Base-by-base conservation (phyloP, 2,797 vertebrate species). In the Ara ararauna region DNA sequence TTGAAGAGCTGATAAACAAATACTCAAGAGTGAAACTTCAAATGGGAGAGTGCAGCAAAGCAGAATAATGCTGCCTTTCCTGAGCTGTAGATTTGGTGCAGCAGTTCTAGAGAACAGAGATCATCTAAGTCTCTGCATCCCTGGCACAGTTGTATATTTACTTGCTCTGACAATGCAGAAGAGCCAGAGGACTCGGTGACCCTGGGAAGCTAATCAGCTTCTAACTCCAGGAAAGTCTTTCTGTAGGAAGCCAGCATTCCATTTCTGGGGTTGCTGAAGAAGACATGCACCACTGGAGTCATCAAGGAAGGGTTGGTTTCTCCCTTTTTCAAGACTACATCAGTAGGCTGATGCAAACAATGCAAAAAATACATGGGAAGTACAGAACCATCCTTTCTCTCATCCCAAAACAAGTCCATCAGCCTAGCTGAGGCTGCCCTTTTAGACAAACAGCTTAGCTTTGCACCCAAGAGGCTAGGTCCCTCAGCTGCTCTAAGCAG, bases 1-100 rank as follows among this genome's bases (percentile, higher is more conserved):
- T 75, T 71, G 89, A 78, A 78, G 82, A 88, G 66, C 85, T 73
- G 85, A 90, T 90, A 95, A 95, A 95, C 87, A 90, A 91, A 90
- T 66, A 60, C 34, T 81, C 54, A 2, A 2, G 42, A 50, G 24
- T 85, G 36, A 85, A 66, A n/a, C 53, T 80, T 86, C 73, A 18
- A 61, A 40, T 15, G 44, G 70, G n/a, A 77, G 34, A 72, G 92
- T 1, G 11, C 45, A 80, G 61, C 22, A 72, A 85, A 89, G 68
- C 75, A 80, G 50, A 70, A 66, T 36, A 45, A 10, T 45, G n/a
- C 40, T 85, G 53, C 60, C 58, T 86, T 64, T 71, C 13, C 42
- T 48, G 62, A 78, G 87, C 65, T 81, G 54, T 11, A 51, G 53
- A 27, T 71, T 7, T 77, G 47, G 54, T 47, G 64, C 71, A 45